Conservation (phyloP, 2,888 invertebrate genomes). For the Drosophila hamatofila region DNA sequence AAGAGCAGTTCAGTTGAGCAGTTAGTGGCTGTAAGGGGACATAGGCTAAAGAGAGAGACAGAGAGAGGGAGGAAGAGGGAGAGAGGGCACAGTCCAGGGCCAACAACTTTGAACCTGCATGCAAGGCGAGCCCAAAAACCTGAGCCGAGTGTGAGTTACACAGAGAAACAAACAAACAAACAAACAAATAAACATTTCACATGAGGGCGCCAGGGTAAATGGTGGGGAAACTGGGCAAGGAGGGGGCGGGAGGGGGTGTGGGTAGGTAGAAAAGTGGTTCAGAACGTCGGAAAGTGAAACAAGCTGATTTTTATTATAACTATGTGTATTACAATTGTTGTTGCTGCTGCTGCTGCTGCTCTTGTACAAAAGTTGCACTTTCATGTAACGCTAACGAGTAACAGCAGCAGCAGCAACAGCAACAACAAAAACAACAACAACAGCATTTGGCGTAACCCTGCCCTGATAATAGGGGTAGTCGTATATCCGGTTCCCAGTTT, state of each 20-base stretch:
- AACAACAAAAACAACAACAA: constrained; percentile 17
- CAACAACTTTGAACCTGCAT: constrained; percentile 74
- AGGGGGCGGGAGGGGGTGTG: not conserved
- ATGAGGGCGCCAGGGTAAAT: constrained; percentile 12
- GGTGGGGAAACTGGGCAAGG: constrained; percentile 3
- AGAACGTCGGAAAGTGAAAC: constrained; percentile 60
- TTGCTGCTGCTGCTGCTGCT: constrained; percentile 40
- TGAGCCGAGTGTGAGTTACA: constrained; percentile 49
- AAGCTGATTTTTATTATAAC: constrained; percentile 75
- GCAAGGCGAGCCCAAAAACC: constrained; percentile 55
- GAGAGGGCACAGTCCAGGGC: constrained; percentile 22
- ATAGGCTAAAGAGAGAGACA: constrained; percentile 8
- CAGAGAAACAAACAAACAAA: constrained; percentile 52
- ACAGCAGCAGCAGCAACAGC: constrained; percentile 38
- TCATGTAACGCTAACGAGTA: constrained; percentile 73
- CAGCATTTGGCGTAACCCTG: constrained; percentile 31
- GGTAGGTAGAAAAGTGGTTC: not conserved
- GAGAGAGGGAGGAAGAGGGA: not conserved
- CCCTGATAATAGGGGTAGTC: constrained; percentile 69
- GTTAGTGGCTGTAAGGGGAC: constrained; percentile 29
- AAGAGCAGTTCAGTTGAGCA: constrained; percentile 50
- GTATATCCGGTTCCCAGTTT: constrained; percentile 67
- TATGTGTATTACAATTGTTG: constrained; percentile 66
- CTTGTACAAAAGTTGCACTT: constrained; percentile 76
- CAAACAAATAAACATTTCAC: constrained; percentile 50